Evolutionary conservation across 2,113 vertebrate species (phyloP).

Genomic region (Sinocyclocheilus grahami): DNA sequence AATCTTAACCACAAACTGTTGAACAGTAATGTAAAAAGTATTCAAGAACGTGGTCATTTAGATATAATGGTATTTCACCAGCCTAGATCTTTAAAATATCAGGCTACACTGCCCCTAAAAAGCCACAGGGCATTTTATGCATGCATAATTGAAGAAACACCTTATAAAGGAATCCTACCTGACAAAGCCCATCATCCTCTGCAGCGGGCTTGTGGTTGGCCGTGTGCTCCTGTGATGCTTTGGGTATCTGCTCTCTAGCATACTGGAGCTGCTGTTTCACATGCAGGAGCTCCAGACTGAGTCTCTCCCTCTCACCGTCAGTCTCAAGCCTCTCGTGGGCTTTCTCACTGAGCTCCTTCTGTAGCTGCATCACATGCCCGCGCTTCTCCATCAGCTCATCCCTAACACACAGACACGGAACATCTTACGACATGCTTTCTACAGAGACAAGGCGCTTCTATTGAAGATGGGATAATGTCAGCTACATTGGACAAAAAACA

Average conservation of each 20-base stretch:
- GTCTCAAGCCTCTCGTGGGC: conserved; percentile 71
- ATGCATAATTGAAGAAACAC: no score
- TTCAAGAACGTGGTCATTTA: no score
- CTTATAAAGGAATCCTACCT: conserved; percentile 70
- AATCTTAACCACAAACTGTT: no score
- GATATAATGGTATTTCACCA: no score
- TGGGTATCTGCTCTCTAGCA: conserved; percentile 54
- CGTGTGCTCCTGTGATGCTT: conserved; percentile 10
- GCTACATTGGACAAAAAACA: no score
- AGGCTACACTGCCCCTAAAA: no score
- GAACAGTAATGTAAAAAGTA: no score
- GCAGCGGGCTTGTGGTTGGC: conserved; percentile 38
- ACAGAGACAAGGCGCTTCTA: background rate
- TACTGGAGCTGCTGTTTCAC: conserved; percentile 63
- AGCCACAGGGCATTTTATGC: no score
- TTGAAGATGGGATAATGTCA: no score
- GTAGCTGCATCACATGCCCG: conserved; percentile 74
- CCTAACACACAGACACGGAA: conserved; percentile 57
- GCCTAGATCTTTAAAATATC: no score
- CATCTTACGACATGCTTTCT: background rate
- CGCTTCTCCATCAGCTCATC: conserved; percentile 67
- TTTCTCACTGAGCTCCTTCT: conserved; percentile 72
- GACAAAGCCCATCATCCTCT: conserved; percentile 61
- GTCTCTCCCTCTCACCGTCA: conserved; percentile 73
- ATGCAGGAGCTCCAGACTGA: conserved; percentile 66